Base-by-base conservation (phyloP, 2,113 vertebrate species). In the Atrichornis clamosus region DNA sequence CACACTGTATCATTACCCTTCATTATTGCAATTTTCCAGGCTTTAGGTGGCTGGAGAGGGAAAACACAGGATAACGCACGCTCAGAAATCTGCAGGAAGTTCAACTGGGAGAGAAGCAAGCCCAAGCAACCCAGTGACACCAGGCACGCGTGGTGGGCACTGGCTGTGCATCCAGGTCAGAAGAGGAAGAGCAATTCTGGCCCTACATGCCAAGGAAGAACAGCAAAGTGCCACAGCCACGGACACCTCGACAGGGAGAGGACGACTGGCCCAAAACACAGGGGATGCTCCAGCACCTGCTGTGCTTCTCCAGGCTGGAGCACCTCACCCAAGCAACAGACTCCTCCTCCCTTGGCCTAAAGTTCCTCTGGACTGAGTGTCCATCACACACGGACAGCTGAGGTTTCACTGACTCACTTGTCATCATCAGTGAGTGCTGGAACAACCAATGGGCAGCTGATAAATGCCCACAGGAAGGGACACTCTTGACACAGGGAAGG, bases 11-110 rank as follows among this genome's bases (percentile, higher is more conserved):
- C 82, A 90, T 94, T 96, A 89, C 81, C 84, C 91, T 50, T 91
- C 93, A 80, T 90, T 90, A 96, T 13, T 49, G 89, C 91, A 91
- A 87, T 91, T 93, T 94, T 3, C 89, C 87, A 55, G 89, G 60
- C 67, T 87, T 91, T 85, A 76, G 87, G 91, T 79, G 84, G 84
- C 89, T 93, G 91, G n/a, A 95, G 84, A 65, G 41, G 55, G 78
- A 96, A 89, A 95, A 69, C 67, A 72, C 60, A 58, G 75, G 53
- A 74, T 79, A 74, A 95, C 16, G 22, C 23, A 49, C 18, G 2
- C 70, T 91, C 41, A 17, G 50, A 68, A 59, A 50, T 63, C 92
- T 73, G 58, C 42, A 23, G 50, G 37, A 53, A 53, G 64, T 47
- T 52, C 75, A 86, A 18, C 22, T 30, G 59, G 50, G 33, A 42